Evolutionary conservation across 2,113 vertebrate genomes (phyloP).

Genomic region (Murina feae): DNA sequence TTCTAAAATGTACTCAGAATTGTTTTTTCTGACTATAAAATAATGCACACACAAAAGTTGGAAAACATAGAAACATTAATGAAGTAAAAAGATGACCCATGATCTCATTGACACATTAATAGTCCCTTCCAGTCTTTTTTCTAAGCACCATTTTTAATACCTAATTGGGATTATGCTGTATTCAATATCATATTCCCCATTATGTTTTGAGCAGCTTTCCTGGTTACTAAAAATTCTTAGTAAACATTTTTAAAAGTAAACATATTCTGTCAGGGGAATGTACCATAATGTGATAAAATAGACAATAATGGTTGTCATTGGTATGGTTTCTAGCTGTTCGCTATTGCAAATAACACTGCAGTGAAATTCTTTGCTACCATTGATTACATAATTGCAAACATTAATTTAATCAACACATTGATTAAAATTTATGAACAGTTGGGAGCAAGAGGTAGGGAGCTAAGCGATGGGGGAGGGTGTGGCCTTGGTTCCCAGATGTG

Average conservation of each 20-base stretch:
- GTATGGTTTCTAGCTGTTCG: neutral
- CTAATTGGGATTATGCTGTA: neutral
- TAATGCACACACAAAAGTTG: neutral
- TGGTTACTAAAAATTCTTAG: neutral
- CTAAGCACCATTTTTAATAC: neutral
- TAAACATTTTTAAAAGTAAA: neutral
- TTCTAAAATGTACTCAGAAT: neutral
- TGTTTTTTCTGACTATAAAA: neutral
- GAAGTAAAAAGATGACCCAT: neutral
- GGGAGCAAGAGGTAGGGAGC: neutral
- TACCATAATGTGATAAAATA: neutral
- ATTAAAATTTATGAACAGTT: neutral
- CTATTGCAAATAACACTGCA: neutral
- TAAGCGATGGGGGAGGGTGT: too few relatives aligned
- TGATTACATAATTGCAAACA: neutral
- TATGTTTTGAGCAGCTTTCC: neutral
- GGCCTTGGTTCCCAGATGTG: neutral
- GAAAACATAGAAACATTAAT: neutral
- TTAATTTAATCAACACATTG: neutral
- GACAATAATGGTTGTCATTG: neutral
- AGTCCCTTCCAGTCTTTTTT: neutral
- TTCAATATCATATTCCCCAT: neutral
- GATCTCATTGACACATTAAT: neutral
- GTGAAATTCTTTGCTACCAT: neutral
- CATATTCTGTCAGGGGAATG: neutral